Evolutionary conservation across 2,113 vertebrate genomes (phyloP), one percentile per base, ranked within the genome.

Genomic region (Triplophysa rosa): DNA sequence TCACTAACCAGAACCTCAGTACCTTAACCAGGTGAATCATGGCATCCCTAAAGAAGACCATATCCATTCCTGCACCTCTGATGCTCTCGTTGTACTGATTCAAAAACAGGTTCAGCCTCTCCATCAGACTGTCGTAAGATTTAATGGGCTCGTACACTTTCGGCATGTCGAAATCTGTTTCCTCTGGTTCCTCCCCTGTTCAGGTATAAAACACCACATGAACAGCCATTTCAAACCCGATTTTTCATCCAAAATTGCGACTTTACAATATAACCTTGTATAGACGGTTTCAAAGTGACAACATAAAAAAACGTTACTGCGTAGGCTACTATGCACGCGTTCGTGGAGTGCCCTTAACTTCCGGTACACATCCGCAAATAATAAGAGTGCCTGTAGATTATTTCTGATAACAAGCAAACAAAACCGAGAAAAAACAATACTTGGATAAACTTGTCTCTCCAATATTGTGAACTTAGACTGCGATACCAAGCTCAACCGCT

Each of bases 1-100:
- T 7, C 5, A 6, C 33, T 37, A 37, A 37, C 33, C 33, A 37
- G 6, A 7, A 37, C 6, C 5, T 37, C 0, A 42, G 19, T 93
- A 99, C 98, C 96, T 98, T 98, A 76, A 98, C 88, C 84, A 99
- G 90, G 86, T 99, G 96, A 81, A 93, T 87, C 95, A 99, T 96
- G 1, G 97, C 95, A 82, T 99, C 96, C 24, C 88, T 89, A 79
- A 99, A 99, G 88, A 98, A 99, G 58, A 99, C 97, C 93, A 97
- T 88, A 81, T 99, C 96, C 94, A 96, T 94, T 67, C 92, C 94
- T 16, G 92, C 86, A 6, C 96, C 97, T 9, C 94, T 93, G 69
- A 97, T 76, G 26, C 86, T 96, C 77, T 97, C 96, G 16, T 98
- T 98, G 77, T 95, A 96, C 24, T 87, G 85, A 83, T 89, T 89